Percentiles rank a stretch among this genome's conserved stretches.
phyloP scores from a whole-genome alignment of 1,140 invertebrate species.

The Eubasilissa regina region DNA sequence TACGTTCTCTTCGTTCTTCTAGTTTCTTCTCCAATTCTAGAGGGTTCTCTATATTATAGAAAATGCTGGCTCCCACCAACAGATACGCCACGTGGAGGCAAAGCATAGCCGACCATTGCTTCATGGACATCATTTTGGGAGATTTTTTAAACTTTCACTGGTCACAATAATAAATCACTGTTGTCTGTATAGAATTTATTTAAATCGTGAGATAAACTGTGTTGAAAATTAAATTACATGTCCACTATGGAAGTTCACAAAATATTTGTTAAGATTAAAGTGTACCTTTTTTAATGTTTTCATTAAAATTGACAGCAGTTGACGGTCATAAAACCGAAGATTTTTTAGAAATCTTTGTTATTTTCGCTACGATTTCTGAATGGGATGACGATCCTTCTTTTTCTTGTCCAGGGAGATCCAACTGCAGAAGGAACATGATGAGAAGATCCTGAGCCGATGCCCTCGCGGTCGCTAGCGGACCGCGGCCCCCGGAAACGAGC shows the following conservation, averaged over 20 bases:
- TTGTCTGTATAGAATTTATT: too few species aligned
- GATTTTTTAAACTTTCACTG: background rate
- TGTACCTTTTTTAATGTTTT: too few species aligned
- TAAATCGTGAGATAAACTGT: too few species aligned
- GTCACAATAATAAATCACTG: too few species aligned
- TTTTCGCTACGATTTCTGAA: background rate
- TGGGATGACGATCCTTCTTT: conserved; percentile 30
- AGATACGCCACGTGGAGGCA: conserved; percentile 84
- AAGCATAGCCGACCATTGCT: conserved; percentile 83
- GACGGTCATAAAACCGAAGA: conserved; percentile 19
- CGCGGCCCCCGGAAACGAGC: background rate
- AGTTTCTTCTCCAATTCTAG: conserved; percentile 75
- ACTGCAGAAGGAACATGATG: conserved; percentile 55
- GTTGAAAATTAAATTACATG: too few species aligned
- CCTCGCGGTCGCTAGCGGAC: background rate
- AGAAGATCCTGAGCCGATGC: conserved; percentile 30
- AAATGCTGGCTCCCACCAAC: conserved; percentile 83
- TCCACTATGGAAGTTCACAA: too few species aligned
- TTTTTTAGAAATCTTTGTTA: background rate
- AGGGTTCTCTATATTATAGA: conserved; percentile 83
- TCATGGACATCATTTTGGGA: conserved; percentile 82
- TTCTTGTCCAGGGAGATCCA: conserved; percentile 52
- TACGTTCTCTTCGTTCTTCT: conserved; percentile 74
- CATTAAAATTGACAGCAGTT: background rate
- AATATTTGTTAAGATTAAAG: too few species aligned